Base-by-base conservation (phyloP, 2,113 vertebrate species). In the Mesoclemmys tuberculata region DNA sequence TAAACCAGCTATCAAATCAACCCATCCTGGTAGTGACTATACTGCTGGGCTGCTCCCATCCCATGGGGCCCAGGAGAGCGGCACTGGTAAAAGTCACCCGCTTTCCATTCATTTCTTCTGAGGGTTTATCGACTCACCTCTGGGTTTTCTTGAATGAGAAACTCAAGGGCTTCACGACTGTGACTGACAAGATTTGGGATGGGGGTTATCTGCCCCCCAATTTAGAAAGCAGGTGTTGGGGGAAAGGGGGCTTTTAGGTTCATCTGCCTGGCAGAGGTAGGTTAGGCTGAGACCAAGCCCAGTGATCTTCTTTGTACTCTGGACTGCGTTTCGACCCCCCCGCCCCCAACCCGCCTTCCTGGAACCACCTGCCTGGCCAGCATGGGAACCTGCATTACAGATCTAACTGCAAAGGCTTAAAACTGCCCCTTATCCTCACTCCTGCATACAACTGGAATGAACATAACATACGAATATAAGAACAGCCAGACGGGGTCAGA, bases 1-100 rank as follows among this genome's bases (percentile, higher is more conserved):
- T 61, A 77, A 91, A 24, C 55, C 83, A 5, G 0, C 6, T 6
- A 3, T 35, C 61, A 35, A 64, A 35, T 6, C 31, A 18, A 9
- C 2, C 55, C 0, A 0, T 6, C 48, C 51, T 9, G 58, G 26
- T 41, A 52, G 35, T 26, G 54, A 68, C 14, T 48, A 7, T 31
- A 46, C 38, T 1, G 4, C 27, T 89, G 27, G 54, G 49, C 27
- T 74, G 0, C 84, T n/a, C 5, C 31, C 16, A 2, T 24, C 55
- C 55, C 55, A 56, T 22, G 31, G 31, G 31, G 35, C 31, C 31
- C 61, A 35, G 27, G 56, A 29, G 26, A 27, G 10, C 5, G 3
- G 61, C 61, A 16, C 41, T 55, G 21, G 13, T 29, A 7, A 54
- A 49, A 49, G 46, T n/a, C 35, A 68, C 19, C 19, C 7, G 6